These are phyloP conservation scores for Polyommatus iphigenia DNA, from an alignment of 2,888 invertebrate species.

Conservation along the genomic window DNA sequence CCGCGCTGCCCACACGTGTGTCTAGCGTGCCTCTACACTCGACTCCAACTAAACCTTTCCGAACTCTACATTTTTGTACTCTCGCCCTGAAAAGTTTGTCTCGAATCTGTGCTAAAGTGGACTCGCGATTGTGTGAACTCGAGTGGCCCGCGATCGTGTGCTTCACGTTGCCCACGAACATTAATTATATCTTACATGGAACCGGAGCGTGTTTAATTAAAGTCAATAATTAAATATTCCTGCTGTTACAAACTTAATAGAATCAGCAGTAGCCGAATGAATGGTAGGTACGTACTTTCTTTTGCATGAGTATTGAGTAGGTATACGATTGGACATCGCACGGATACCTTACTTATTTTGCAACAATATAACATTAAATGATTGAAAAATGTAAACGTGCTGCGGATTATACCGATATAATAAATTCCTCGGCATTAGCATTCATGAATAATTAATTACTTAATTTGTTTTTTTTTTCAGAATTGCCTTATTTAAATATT, in stretches of 20 bases:
- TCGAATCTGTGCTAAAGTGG: constrained; percentile 50
- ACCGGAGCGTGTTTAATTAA: constrained; percentile 68
- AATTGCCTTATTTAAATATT: background rate
- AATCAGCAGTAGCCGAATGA: constrained; percentile 62
- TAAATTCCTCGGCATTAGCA: constrained; percentile 6
- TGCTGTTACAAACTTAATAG: constrained; percentile 52
- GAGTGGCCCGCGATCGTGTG: constrained; percentile 67
- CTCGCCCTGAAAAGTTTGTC: constrained; percentile 47
- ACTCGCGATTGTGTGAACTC: constrained; percentile 43
- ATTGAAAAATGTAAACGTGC: background rate
- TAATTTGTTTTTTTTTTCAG: background rate
- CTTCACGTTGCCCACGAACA: constrained; percentile 68
- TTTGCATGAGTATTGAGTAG: constrained; percentile 23
- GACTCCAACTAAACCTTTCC: constrained; percentile 57
- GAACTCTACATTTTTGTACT: constrained; percentile 44
- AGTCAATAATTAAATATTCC: constrained; percentile 64
- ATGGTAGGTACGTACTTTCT: constrained; percentile 59
- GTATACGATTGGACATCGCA: background rate
- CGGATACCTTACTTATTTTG: background rate
- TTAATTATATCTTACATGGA: constrained; percentile 71
- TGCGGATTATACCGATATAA: background rate
- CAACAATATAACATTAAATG: background rate
- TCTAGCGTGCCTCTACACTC: constrained; percentile 63
- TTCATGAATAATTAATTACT: background rate
- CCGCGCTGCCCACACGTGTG: constrained; percentile 77